phyloP scores from a whole-genome alignment of 2,888 invertebrate genomes.

The Agrotis puta region DNA sequence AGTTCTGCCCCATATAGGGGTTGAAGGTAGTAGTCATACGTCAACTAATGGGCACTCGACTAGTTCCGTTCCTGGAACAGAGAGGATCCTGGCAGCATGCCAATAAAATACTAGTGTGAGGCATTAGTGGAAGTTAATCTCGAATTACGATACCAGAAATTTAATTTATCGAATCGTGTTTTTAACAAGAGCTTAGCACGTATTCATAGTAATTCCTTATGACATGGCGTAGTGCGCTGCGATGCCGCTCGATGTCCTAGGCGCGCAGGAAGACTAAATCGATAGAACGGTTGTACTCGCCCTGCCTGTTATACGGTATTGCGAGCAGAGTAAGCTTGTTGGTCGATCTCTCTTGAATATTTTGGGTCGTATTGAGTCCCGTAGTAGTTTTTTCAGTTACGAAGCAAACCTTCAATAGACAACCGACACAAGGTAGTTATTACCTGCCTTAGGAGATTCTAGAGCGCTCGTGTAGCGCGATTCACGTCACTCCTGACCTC shows the following conservation, averaged over 20 bases:
- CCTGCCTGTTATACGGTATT: conserved; percentile 27
- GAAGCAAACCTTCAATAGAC: conserved; percentile 11
- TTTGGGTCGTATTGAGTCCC: background rate
- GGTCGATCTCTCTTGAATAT: conserved; percentile 9
- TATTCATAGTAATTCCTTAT: conserved; percentile 19
- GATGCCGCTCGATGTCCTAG: conserved; percentile 14
- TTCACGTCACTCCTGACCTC: conserved; percentile 66
- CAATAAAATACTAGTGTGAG: conserved; percentile 47
- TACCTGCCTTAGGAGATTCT: conserved; percentile 44
- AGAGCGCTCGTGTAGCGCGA: conserved; percentile 57
- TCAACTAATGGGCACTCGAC: conserved; percentile 36
- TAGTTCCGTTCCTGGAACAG: conserved; percentile 40
- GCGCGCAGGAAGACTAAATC: conserved; percentile 36
- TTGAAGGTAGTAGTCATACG: conserved; percentile 27
- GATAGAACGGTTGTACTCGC: conserved; percentile 27
- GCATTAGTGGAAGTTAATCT: conserved; percentile 44
- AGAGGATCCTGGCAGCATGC: conserved; percentile 37
- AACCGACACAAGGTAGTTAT: conserved; percentile 21
- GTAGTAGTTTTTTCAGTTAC: conserved; percentile 6
- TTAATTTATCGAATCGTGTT: conserved; percentile 34
- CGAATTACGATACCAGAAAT: conserved; percentile 42
- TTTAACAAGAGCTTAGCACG: conserved; percentile 32
- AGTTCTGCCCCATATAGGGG: conserved; percentile 6
- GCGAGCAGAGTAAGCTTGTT: conserved; percentile 22
- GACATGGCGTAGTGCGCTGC: conserved; percentile 16